These are phyloP conservation scores for Holothuria scabra DNA, from an alignment of 53 echinoderm and acorn worm genomes.

Conservation along the genomic window DNA sequence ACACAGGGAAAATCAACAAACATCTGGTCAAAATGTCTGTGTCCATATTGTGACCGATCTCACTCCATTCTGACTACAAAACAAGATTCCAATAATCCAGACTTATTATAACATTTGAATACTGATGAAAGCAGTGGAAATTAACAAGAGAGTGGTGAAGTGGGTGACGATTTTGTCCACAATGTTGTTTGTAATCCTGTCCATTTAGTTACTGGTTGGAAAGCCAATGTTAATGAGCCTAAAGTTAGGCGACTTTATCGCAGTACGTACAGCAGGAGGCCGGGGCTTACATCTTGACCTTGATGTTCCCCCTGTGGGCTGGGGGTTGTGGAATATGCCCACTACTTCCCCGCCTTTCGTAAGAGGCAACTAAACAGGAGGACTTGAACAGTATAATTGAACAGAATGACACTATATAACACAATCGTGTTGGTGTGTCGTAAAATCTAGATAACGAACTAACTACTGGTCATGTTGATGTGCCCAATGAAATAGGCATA, in stretches of 20 bases:
- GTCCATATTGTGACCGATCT: not conserved
- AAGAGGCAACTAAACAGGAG: no score
- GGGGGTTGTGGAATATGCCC: no score
- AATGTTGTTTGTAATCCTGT: not conserved
- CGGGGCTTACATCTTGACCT: not conserved
- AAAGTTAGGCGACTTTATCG: not conserved
- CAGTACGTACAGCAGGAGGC: not conserved
- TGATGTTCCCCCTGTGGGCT: no score
- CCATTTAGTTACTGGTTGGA: not conserved
- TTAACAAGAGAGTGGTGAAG: not conserved
- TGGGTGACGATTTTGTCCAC: slow-evolving; percentile 5
- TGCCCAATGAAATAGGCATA: not conserved
- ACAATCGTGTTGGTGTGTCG: no score
- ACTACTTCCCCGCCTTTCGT: no score
- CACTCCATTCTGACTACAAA: not conserved
- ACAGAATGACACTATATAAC: no score
- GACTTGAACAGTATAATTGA: no score
- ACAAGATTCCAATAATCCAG: not conserved
- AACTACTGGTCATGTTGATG: no score
- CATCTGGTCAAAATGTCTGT: not conserved
- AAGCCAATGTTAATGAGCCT: not conserved
- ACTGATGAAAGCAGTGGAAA: not conserved
- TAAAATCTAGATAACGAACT: no score
- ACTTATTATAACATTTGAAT: not conserved
- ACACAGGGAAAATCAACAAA: not conserved